Evolutionary conservation across 2,888 invertebrate genomes (phyloP), one percentile per base, ranked within the genome.

Genomic region (Eristalis arbustorum): DNA sequence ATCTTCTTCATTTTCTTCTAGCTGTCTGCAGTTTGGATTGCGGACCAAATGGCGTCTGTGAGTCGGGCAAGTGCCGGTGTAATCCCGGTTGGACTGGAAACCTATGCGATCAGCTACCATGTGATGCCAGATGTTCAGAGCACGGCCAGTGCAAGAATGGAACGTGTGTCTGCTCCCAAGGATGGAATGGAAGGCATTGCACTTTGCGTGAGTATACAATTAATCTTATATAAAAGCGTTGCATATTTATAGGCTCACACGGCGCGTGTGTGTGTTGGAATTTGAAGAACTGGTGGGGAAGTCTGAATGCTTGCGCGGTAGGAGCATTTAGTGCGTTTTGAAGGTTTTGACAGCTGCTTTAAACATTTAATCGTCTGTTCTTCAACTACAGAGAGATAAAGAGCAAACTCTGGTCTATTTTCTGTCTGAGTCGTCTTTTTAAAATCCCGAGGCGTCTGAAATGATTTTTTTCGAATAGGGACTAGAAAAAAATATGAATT

Each of bases 101-200:
- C 73, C 95, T 96, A 85, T 99, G 99, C 93, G 97, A 98, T 93
- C 97, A 97, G 90, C 94, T 97, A 89, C 97, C 97, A 28, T 99
- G 99, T 93, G 98, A 99, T 92, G 93, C 95, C 85, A 95, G 98
- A 85, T 99, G 99, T 93, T 96, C 96, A 74, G 97, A 97, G 90
- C 98, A 99, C 91, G 99, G 99, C 23, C 97, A 97, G 92, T 99
- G 99, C 94, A 96, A 97, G 92, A 99, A 99, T 93, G 99, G 99
- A 84, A 98, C 98, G 68, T 99, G 99, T 93, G 96, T 98, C 75
- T 99, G 99, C 93, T 96, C 97, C 73, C 97, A 98, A 92, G 99
- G 99, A 88, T 99, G 99, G 99, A 99, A 99, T 92, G 99, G 99
- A 89, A 95, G 96, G 90, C 98, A 99, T 92, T 99, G 99, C 94